Conservation (phyloP, 1,140 invertebrate genomes). For the Papilio xuthus region DNA sequence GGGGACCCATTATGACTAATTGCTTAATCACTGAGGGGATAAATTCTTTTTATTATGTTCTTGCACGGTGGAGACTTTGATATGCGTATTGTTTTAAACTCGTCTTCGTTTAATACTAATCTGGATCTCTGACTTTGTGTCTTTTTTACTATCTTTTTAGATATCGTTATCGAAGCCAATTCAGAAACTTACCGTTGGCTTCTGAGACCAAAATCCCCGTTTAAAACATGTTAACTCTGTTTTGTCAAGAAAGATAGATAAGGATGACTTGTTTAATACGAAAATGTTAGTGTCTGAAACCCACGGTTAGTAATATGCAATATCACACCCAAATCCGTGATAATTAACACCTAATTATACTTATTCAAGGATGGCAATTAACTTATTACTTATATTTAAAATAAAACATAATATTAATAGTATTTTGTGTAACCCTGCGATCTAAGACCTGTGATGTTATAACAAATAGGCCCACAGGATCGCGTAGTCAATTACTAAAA, state of each 20-base stretch:
- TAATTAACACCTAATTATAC: too few species aligned
- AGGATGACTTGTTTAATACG: too few species aligned
- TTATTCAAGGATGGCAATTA: too few species aligned
- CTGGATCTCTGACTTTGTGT: not conserved
- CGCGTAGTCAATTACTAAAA: constrained; percentile 5
- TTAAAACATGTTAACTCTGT: too few species aligned
- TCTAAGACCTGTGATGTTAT: not conserved
- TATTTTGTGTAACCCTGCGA: not conserved
- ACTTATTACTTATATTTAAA: not conserved
- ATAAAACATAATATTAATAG: not conserved
- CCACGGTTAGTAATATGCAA: too few species aligned
- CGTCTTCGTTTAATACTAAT: not conserved
- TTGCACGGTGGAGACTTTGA: constrained; percentile 24
- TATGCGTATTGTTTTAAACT: constrained; percentile 28
- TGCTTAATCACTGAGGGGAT: constrained; percentile 63
- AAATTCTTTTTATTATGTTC: constrained; percentile 36
- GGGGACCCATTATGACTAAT: constrained; percentile 64
- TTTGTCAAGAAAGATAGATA: too few species aligned
- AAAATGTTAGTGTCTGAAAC: too few species aligned
- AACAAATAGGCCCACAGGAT: not conserved
- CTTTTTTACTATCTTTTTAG: not conserved
- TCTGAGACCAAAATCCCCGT: too few species aligned
- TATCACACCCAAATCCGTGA: too few species aligned
- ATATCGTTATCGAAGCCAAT: too few species aligned
- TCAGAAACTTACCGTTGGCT: too few species aligned